A percentile compares a stretch with the other conserved stretches of the same genome.
These are phyloP conservation scores for Leptogaster cylindrica DNA, from an alignment of 2,888 invertebrate genomes.

Conservation along the genomic window DNA sequence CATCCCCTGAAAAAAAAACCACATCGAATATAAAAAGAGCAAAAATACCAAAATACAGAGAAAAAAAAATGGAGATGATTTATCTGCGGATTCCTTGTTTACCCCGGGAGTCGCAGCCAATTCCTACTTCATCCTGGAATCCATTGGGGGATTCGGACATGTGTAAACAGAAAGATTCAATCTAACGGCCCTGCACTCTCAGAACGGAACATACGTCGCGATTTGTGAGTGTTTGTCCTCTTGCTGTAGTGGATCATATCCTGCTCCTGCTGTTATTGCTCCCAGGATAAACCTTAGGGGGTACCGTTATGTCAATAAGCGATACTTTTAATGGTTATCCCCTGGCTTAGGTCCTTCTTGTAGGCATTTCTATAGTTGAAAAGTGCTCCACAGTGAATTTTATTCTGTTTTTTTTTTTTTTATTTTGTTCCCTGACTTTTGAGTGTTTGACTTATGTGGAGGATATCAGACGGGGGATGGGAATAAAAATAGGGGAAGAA, in stretches of 20 bases:
- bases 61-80: slow-evolving; percentile 26
- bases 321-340: slow-evolving; percentile 49
- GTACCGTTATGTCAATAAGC: slow-evolving; percentile 50
- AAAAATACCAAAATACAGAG: too few species aligned
- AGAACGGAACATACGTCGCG: slow-evolving; percentile 41
- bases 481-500: background rate
- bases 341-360: slow-evolving; percentile 34
- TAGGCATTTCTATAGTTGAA: slow-evolving; percentile 21
- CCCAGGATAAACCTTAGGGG: slow-evolving; percentile 49
- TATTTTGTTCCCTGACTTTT: too few species aligned
- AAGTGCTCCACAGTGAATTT: slow-evolving; percentile 19
- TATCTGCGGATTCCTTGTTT: slow-evolving; percentile 31
- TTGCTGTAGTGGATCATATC: slow-evolving; percentile 33
- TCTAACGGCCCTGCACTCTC: slow-evolving; percentile 47
- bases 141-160: slow-evolving; percentile 51
- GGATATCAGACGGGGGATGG: slow-evolving; percentile 1
- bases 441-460: slow-evolving; percentile 37
- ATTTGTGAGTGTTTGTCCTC: slow-evolving; percentile 43
- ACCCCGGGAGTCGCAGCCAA: slow-evolving; percentile 6
- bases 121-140: slow-evolving; percentile 43
- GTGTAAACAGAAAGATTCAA: slow-evolving; percentile 52
- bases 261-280: slow-evolving; percentile 48
- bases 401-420: too few species aligned
- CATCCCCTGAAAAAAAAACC: too few species aligned
- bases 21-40: too few species aligned